Conservation (phyloP, 1,140 invertebrate species). For the Leptinotarsa lineolata region DNA sequence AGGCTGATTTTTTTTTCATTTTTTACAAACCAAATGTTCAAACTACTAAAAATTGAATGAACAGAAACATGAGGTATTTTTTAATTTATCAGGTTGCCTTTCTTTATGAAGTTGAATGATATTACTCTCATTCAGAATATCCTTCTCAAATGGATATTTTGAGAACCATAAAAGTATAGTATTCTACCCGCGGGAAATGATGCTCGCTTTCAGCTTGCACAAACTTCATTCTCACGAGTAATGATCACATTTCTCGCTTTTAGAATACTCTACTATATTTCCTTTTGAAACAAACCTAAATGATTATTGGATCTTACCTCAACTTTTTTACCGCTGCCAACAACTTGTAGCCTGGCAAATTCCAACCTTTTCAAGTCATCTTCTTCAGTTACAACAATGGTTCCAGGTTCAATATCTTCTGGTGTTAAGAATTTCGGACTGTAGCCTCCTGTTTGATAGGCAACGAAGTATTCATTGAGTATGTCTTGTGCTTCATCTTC, state of each 20-base stretch:
- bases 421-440: conserved; percentile 75
- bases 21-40: neutral
- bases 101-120: no score
- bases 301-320: conserved; percentile 46
- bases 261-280: no score
- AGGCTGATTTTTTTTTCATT: neutral
- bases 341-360: conserved; percentile 70
- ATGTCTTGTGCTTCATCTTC: conserved; percentile 60
- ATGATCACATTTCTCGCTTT: no score
- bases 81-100: no score
- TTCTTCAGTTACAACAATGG: conserved; percentile 76
- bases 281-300: neutral
- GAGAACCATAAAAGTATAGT: no score
- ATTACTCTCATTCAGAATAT: no score
- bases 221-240: no score
- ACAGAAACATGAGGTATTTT: neutral
- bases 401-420: conserved; percentile 75
- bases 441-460: conserved; percentile 82
- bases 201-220: no score
- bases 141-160: no score
- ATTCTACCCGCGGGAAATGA: no score
- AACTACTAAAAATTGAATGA: no score
- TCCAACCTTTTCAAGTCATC: conserved; percentile 80
- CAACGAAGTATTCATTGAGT: conserved; percentile 66
- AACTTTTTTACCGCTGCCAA: conserved; percentile 62